Conservation (phyloP, 1,140 invertebrate genomes). For the Ceratitis capitata region DNA sequence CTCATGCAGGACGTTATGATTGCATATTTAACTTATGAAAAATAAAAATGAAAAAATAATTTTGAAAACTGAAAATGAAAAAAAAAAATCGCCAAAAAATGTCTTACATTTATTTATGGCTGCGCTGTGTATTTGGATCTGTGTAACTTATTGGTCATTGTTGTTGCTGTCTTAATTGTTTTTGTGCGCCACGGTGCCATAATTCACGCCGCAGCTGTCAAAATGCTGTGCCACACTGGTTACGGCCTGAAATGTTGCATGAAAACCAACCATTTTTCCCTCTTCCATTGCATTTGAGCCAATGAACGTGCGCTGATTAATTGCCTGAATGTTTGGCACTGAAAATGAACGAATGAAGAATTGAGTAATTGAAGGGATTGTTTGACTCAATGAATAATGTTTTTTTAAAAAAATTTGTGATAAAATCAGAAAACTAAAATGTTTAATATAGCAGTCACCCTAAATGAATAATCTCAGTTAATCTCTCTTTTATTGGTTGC, state of each 20-base stretch:
- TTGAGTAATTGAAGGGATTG: not conserved
- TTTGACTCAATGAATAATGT: too few species aligned
- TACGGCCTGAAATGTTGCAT: not conserved
- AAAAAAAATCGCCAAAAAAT: not conserved
- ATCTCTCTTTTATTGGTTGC: too few species aligned
- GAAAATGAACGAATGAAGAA: not conserved
- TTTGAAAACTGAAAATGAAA: not conserved
- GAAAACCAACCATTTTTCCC: not conserved
- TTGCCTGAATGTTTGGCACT: not conserved
- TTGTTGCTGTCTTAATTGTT: slow-evolving; percentile 30
- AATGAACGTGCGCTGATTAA: slow-evolving; percentile 14
- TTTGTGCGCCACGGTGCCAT: slow-evolving; percentile 21
- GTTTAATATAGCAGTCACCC: too few species aligned
- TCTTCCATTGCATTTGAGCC: not conserved
- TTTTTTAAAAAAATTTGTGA: too few species aligned
- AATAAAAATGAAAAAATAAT: not conserved
- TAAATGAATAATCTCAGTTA: too few species aligned
- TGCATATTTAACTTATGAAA: not conserved
- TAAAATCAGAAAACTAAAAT: too few species aligned
- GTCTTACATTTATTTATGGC: slow-evolving; percentile 34
- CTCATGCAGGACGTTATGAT: not conserved
- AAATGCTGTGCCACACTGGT: not conserved
- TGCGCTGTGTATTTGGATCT: not conserved
- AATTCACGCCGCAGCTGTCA: slow-evolving; percentile 26
- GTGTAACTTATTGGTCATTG: not conserved